Evolutionary conservation across 2,797 vertebrate genomes (phyloP), one percentile per base, ranked within the genome.

Genomic region (Sciurus vulgaris): DNA sequence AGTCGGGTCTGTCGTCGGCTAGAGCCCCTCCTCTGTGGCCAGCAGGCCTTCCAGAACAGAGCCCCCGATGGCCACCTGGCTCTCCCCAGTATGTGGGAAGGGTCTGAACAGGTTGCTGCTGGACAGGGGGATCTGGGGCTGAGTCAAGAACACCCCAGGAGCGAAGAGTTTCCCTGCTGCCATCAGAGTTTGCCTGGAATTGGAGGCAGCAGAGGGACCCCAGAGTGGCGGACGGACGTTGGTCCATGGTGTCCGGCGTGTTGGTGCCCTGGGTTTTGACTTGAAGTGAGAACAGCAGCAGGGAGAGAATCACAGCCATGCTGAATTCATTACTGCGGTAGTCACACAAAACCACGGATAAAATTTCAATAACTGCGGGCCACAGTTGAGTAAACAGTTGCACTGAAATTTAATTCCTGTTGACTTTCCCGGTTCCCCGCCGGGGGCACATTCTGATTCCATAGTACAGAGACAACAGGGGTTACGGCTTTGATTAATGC

Each of bases 331-430:
- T 99, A 99, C 99, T 98, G 99, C 98, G 98, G 99, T 99, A 99
- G 99, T 99, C 99, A 99, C 99, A 99, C 99, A 99, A 99, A 99
- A 99, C 99, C 99, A 99, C 98, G 99, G 99, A 99, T 99, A 99
- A 99, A 99, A 99, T 99, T 99, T 99, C 99, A 99, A 99, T 99
- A 99, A 99, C 99, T 99, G 99, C 99, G 99, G 99, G 99, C 99
- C 99, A 99, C 99, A 99, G 99, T 99, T 99, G 99, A 99, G 99
- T 99, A 99, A 99, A 99, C 99, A 99, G 99, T 99, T 99, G 99
- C 99, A 99, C 99, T 99, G 99, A 99, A 99, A 99, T 99, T 99
- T 99, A 99, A 99, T 99, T 99, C 99, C 99, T 99, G 99, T 99
- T 99, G 99, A 99, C 99, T 99, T 99, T 98, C 99, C 99, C 99